Evolutionary conservation across 2,888 invertebrate species (phyloP).

Genomic region (Megastigmus dorsalis): DNA sequence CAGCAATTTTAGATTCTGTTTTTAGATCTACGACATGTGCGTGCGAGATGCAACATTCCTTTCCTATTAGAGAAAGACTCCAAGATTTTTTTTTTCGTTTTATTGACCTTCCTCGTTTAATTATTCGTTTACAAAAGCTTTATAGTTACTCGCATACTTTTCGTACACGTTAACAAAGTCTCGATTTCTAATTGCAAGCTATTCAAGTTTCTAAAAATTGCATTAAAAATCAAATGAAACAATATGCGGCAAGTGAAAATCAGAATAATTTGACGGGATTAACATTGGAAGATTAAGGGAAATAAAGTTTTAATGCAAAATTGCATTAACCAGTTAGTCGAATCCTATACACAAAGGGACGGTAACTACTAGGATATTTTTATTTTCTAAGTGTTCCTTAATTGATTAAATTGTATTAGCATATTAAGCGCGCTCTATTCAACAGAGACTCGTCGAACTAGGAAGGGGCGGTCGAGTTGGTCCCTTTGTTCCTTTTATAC

Average conservation of each 20-base stretch:
- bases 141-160: no score
- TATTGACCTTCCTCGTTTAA: no score
- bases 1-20: not conserved
- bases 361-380: constrained; percentile 29
- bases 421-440: constrained; percentile 34
- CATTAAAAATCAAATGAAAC: no score
- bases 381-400: constrained; percentile 31
- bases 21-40: not conserved
- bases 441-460: constrained; percentile 19
- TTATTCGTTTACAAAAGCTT: no score
- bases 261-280: no score
- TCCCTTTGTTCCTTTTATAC: constrained; percentile 40
- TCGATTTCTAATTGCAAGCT: no score
- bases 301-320: not conserved
- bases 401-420: constrained; percentile 50
- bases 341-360: not conserved
- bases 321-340: not conserved
- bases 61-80: no score
- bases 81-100: no score
- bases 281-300: no score
- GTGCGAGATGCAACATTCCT: not conserved
- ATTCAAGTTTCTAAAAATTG: no score
- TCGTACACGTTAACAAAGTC: no score
- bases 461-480: constrained; percentile 13
- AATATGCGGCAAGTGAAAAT: no score